Conservation (phyloP, 2,888 invertebrate species). For the Lathronympha strigana region DNA sequence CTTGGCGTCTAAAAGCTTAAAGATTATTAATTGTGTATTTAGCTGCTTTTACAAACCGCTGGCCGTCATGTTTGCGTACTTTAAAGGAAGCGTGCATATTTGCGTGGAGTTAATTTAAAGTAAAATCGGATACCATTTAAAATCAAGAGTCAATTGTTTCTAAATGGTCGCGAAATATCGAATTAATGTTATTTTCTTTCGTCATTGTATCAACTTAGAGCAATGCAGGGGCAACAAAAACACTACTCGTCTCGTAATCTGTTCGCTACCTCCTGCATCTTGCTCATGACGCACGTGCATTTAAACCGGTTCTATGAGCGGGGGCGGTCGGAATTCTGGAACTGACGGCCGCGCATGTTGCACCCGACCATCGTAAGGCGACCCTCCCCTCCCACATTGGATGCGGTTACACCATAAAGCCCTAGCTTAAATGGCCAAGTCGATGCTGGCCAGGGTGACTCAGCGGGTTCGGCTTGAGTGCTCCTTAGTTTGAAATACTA, state of each 20-base stretch:
- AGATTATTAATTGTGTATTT: too few relatives aligned
- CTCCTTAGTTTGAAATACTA: constrained; percentile 17
- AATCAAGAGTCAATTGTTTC: too few relatives aligned
- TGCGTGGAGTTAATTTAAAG: too few relatives aligned
- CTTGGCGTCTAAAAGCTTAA: too few relatives aligned
- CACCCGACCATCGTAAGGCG: neutral
- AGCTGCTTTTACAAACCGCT: too few relatives aligned
- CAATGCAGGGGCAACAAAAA: neutral
- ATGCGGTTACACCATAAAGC: neutral
- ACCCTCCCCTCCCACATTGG: neutral
- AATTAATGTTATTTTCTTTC: too few relatives aligned
- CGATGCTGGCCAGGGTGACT: constrained; percentile 3
- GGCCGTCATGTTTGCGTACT: too few relatives aligned
- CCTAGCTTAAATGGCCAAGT: constrained; percentile 1
- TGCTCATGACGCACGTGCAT: constrained; percentile 31
- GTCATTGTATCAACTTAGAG: neutral
- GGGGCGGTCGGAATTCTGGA: constrained; percentile 40
- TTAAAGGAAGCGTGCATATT: too few relatives aligned
- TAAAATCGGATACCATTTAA: too few relatives aligned
- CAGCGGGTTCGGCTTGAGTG: constrained; percentile 13
- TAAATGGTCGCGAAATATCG: too few relatives aligned
- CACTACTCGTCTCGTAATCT: neutral
- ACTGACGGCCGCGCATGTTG: constrained; percentile 16
- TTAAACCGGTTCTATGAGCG: constrained; percentile 33
- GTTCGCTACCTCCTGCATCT: constrained; percentile 33